Evolutionary conservation across 1,140 invertebrate species (phyloP).

Genomic region (Colletes latitarsis): DNA sequence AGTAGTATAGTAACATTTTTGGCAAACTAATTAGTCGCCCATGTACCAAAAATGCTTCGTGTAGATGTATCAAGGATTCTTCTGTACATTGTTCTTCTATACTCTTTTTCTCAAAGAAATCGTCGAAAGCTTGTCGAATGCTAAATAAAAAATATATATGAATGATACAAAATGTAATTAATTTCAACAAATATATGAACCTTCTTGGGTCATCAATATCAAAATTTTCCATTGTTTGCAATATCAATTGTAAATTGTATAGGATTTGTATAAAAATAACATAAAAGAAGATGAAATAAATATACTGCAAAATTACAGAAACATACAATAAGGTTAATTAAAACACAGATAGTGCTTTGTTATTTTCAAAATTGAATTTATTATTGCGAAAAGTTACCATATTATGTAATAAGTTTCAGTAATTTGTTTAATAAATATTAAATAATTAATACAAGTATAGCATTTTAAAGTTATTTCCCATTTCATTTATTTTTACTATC

Average conservation of each 20-base stretch:
- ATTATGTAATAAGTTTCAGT: no score
- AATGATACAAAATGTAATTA: background rate
- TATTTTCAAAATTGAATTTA: constrained; percentile 13
- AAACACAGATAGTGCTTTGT: constrained; percentile 24
- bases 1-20: constrained; percentile 5
- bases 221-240: constrained; percentile 34
- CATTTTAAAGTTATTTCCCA: background rate
- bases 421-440: background rate
- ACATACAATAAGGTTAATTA: constrained; percentile 2
- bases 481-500: constrained; percentile 1
- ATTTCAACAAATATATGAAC: constrained; percentile 30
- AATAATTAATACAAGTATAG: background rate
- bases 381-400: background rate
- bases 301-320: background rate
- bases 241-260: background rate
- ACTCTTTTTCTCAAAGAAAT: constrained; percentile 64
- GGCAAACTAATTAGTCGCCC: background rate
- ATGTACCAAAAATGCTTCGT: no score
- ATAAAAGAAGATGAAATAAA: background rate
- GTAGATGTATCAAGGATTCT: constrained; percentile 60
- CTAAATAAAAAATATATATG: constrained; percentile 47
- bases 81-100: constrained; percentile 67
- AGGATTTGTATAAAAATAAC: constrained; percentile 13
- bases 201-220: constrained; percentile 20
- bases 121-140: constrained; percentile 56